These are phyloP conservation scores for Lemur catta DNA, from an alignment of 2,797 vertebrate genomes.

Conservation along the genomic window DNA sequence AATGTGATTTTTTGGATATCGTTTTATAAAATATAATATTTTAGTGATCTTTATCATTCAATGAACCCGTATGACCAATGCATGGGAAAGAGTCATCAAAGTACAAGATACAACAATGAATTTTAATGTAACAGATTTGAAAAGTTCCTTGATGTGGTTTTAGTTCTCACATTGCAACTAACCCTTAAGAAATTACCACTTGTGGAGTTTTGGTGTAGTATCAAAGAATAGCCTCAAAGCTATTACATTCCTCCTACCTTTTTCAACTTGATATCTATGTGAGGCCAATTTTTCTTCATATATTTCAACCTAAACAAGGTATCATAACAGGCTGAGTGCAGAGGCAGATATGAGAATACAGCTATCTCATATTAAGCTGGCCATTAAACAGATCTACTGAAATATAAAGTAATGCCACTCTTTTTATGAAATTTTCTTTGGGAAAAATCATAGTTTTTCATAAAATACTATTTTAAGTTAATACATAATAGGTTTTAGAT, in stretches of 20 bases:
- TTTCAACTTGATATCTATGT: neutral
- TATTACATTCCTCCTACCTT: neutral
- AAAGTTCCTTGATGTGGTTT: neutral
- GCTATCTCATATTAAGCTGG: neutral
- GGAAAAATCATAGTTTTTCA: neutral
- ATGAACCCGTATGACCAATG: neutral
- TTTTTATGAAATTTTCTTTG: neutral
- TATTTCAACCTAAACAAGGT: neutral
- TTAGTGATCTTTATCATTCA: neutral
- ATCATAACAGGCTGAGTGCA: neutral
- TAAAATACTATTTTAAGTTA: neutral
- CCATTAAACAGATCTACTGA: neutral
- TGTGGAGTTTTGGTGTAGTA: conserved; percentile 8
- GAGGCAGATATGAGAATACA: neutral
- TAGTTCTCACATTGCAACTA: neutral
- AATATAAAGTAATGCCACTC: neutral
- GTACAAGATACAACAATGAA: neutral
- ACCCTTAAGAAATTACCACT: neutral
- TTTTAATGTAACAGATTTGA: neutral
- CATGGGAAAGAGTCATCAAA: neutral
- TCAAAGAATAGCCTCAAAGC: neutral
- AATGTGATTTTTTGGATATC: neutral
- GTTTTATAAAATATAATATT: neutral
- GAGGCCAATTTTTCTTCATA: neutral
- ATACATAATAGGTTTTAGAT: neutral